A percentile compares a stretch with the other conserved stretches of the same genome.
phyloP scores from a whole-genome alignment of 2,888 invertebrate species.

The Diarsia dahlii region DNA sequence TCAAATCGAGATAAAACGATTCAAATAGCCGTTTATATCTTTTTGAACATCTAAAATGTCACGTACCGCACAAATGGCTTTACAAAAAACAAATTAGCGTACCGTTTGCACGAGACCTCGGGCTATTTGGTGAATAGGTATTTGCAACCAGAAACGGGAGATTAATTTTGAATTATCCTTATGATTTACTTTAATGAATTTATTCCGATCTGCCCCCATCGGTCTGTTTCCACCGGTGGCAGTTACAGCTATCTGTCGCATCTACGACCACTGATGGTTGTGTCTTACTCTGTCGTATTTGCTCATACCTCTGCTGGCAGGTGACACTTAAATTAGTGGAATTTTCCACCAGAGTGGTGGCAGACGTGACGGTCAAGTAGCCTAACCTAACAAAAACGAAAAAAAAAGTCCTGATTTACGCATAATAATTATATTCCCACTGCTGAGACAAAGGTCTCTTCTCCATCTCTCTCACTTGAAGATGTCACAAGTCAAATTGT shows the following conservation, averaged over 20 bases:
- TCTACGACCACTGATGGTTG: too few relatives aligned
- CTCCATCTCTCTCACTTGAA: background rate
- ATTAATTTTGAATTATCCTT: background rate
- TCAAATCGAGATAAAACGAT: slow-evolving; percentile 8
- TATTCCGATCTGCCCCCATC: too few relatives aligned
- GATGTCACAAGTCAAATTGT: background rate
- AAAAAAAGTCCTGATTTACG: too few relatives aligned
- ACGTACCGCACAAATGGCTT: slow-evolving; percentile 29
- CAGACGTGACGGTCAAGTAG: too few relatives aligned
- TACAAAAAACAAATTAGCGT: slow-evolving; percentile 37
- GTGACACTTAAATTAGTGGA: too few relatives aligned
- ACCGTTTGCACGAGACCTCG: background rate
- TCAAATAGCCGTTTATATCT: slow-evolving; percentile 18
- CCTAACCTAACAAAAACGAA: too few relatives aligned
- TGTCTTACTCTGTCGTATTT: too few relatives aligned
- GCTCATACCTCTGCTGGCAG: too few relatives aligned
- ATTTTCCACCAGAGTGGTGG: too few relatives aligned
- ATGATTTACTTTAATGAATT: background rate
- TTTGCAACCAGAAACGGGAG: background rate
- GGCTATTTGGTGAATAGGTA: slow-evolving; percentile 11
- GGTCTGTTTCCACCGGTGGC: too few relatives aligned
- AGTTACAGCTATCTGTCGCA: too few relatives aligned
- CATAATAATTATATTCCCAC: too few relatives aligned
- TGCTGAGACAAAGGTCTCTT: background rate
- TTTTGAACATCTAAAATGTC: slow-evolving; percentile 21